Evolutionary conservation across 2,888 invertebrate genomes (phyloP), one percentile per base, ranked within the genome.

Genomic region (Oscheius sp.): DNA sequence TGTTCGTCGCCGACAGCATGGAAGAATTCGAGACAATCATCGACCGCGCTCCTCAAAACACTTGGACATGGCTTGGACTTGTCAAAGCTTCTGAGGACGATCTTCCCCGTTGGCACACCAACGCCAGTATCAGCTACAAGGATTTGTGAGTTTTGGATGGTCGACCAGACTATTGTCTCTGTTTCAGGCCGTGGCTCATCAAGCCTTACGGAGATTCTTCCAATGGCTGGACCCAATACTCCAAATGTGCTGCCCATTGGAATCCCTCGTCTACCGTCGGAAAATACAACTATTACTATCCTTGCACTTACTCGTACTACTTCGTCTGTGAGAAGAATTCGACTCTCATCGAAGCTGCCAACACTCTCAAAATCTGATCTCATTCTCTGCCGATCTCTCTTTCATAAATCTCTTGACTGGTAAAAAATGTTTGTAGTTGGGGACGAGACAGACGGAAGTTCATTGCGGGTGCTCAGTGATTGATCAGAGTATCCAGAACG

Each of bases 181-280:
- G n/a, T 73, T 79, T 70, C 69, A 79, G 79, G 53, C 76, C 78
- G 58, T 80, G 80, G 80, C 66, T 80, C 12, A 71, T 78, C 46
- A 73, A 72, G n/a, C 78, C 78, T n/a, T 71, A 69, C 78, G 73
- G 74, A 9, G 74, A 76, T 45, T 27, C 70, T 3, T 25, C 71
- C n/a, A 79, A 81, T 56, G 81, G 81, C 58, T 81, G 81, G 81
- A 69, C 73, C 5, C 12, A 55, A 25, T 63, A 74, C 16, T 41
- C 78, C n/a, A 72, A 79, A 61, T 81, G 81, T 29, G 81, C 75
- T 7, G 81, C 81, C 66, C 76, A 79, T 69, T 81, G 45, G 73
- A 79, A 71, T 18, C 55, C 76, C n/a, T 27, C 73, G n/a, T 35
- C 56, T 25, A 29, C 61, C 18, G 6, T 71, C 12, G 71, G 59